Conservation (phyloP, 2,797 vertebrate genomes). For the Hemitrygon akajei region DNA sequence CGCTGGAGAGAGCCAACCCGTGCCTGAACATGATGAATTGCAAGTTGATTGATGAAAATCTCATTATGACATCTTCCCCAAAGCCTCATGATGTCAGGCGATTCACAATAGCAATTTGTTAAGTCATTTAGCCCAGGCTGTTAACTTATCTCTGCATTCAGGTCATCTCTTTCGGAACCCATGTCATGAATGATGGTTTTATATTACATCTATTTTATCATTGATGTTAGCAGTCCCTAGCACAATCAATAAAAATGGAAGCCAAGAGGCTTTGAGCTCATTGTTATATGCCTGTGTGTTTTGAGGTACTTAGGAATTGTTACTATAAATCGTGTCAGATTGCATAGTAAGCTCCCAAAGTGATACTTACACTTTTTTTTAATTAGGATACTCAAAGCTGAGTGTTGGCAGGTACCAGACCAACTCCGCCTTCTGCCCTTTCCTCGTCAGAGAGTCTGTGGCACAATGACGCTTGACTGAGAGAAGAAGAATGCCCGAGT, state of each 20-base stretch:
- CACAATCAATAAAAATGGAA: neutral
- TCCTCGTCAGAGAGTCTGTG: neutral
- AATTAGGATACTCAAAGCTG: no score
- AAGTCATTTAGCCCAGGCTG: neutral
- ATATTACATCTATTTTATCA: neutral
- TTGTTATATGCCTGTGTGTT: no score
- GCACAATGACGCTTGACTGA: no score
- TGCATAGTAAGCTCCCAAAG: neutral
- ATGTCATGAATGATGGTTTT: no score
- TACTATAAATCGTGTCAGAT: no score
- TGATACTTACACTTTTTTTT: neutral
- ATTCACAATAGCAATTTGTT: constrained; percentile 18
- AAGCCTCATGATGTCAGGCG: neutral
- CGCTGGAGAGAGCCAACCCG: neutral
- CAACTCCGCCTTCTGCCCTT: neutral
- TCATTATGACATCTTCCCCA: constrained; percentile 8
- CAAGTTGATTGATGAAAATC: neutral
- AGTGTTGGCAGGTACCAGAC: no score
- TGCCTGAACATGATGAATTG: neutral
- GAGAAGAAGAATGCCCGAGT: no score
- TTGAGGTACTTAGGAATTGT: no score
- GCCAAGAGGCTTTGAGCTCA: no score
- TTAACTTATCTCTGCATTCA: neutral
- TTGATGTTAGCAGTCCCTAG: neutral
- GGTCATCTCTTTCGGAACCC: neutral